Evolutionary conservation across 2,797 vertebrate species (phyloP), one percentile per base, ranked within the genome.

Genomic region (Paramormyrops hopkinsi): DNA sequence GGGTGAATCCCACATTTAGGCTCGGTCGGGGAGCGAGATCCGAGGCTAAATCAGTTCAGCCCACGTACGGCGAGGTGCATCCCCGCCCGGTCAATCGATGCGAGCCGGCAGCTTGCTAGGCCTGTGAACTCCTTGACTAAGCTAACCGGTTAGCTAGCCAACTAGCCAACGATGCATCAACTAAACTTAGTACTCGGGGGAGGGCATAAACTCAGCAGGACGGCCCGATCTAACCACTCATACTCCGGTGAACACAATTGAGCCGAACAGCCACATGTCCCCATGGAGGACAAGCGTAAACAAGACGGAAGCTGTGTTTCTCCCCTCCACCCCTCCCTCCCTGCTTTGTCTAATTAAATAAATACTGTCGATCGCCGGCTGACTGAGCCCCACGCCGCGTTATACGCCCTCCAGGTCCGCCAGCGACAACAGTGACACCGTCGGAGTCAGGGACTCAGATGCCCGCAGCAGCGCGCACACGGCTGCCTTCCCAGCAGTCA

Each of bases 61-160:
- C 5, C 53, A 65, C 51, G 9, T 41, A 85, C 76, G 22, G n/a
- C 41, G 41, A 85, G 14, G 25, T 48, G 22, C 19, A 83, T 84
- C 53, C 53, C 29, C 11, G 69, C 62, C 50, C 4, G 2, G 4
- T 25, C 4, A 1, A 11, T 44, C 25, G 11, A 84, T 22, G 17
- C 51, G 41, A 83, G 54, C 56, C 19, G 33, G 25, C 9, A 29
- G 51, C 54, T 14, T 33, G 22, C 73, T 51, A 50, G 54, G 88
- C 88, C 84, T 25, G 4, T 56, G 22, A 87, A 48, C 90, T 90
- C 44, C 22, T 50, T 25, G 69, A 33, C 69, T 51, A 88, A 54
- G 85, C 59, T 88, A 86, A 73, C 65, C 29, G 65, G 2, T 62
- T 62, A 62, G 79, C 79, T n/a, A 79, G 29, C 48, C 12, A 46